Base-by-base conservation (phyloP, 2,113 vertebrate species). In the Festucalex cinctus region DNA sequence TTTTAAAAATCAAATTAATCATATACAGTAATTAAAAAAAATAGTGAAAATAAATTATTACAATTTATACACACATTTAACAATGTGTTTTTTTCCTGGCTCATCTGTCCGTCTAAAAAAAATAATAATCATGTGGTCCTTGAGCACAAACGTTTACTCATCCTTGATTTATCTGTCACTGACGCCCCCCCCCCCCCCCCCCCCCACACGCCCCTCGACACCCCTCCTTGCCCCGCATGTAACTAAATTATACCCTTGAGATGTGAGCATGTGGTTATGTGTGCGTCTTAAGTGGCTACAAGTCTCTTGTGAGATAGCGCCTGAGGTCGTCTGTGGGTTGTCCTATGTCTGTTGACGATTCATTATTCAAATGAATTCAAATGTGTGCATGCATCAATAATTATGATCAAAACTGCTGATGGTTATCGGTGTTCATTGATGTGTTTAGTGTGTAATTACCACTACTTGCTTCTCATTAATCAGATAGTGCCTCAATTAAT, bases 361-460 rank as follows among this genome's bases (percentile, higher is more conserved):
- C 51, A 85, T 89, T 85, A 88, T 82, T 75, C 71, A 86, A 84
- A 88, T 85, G 58, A 81, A 69, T 70, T 75, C 51, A 69, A 75
- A 70, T 43, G 51, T 37, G 61, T 62, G 65, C 43, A 35, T 22
- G 46, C 43, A 48, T 48, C n/a, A 41, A 37, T n/a, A 20, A 10
- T 39, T 39, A 49, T 32, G 19, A 43, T 68, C 39, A 71, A 71
- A 80, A 66, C 70, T 65, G 39, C 57, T 17, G 66, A 41, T 69
- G 46, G 46, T 60, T 26, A 82, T 82, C 81, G 44, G 63, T 57
- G 16, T 66, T 71, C 73, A 76, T 81, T 32, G 71, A 69, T 26
- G 62, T 39, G n/a, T 64, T 46, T 66, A 51, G 35, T 58, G 16
- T 72, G 48, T 72, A 65, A 83, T 79, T 75, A 71, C 39, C 46